Evolutionary conservation across 1,140 invertebrate species (phyloP).

Genomic region (Neoseiulus cucumeris): DNA sequence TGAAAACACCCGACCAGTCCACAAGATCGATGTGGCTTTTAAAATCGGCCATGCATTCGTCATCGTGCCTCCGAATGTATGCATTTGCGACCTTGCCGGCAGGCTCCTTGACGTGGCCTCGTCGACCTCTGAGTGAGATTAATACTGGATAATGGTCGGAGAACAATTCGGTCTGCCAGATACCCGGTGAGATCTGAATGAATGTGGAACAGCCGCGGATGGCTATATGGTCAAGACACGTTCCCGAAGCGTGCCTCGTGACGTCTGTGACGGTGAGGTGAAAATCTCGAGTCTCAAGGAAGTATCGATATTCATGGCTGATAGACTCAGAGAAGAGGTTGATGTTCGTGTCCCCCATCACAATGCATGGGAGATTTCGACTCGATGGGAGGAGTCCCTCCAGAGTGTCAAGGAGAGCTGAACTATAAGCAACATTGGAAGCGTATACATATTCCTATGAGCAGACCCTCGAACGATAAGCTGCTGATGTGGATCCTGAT

Average conservation of each 20-base stretch:
- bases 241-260: neutral
- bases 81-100: too few relatives aligned
- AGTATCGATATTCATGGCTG: neutral
- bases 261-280: neutral
- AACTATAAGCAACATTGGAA: neutral
- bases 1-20: too few relatives aligned
- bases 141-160: neutral
- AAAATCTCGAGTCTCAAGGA: neutral
- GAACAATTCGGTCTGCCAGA: neutral
- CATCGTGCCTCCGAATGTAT: too few relatives aligned
- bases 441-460: neutral
- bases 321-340: neutral
- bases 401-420: neutral
- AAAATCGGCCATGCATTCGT: too few relatives aligned
- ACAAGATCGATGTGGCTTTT: too few relatives aligned
- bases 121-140: too few relatives aligned
- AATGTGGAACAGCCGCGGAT: too few relatives aligned
- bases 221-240: too few relatives aligned
- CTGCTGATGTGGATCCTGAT: neutral
- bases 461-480: neutral
- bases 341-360: neutral
- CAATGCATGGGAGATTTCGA: neutral
- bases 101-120: too few relatives aligned
- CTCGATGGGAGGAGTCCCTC: neutral
- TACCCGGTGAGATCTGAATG: neutral